Percentiles rank a stretch among this genome's conserved stretches.
These are phyloP conservation scores for Apodemia mormo DNA, from an alignment of 2,888 invertebrate species.

Conservation along the genomic window DNA sequence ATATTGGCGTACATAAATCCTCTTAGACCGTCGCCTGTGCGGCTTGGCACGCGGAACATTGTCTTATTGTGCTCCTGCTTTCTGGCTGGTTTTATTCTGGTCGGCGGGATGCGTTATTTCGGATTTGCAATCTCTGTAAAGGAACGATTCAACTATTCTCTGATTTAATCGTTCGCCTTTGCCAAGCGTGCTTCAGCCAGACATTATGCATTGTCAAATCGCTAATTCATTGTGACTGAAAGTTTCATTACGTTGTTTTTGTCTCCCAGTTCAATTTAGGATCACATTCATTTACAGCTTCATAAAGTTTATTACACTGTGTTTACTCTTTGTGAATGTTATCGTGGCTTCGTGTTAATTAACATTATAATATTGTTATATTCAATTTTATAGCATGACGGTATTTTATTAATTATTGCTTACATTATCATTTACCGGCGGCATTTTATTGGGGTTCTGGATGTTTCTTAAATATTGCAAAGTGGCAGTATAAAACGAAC, in stretches of 20 bases:
- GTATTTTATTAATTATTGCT: no score
- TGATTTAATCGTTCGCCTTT: slow-evolving; percentile 31
- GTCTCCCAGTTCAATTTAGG: slow-evolving; percentile 27
- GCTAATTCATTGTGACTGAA: slow-evolving; percentile 25
- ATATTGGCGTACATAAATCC: slow-evolving; percentile 65
- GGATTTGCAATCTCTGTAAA: slow-evolving; percentile 61
- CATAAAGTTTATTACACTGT: slow-evolving; percentile 8
- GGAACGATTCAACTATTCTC: slow-evolving; percentile 38
- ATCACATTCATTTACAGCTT: slow-evolving; percentile 24
- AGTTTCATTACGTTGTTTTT: slow-evolving; percentile 17
- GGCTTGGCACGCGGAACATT: slow-evolving; percentile 71
- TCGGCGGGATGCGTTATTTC: slow-evolving; percentile 65
- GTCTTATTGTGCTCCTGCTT: slow-evolving; percentile 66
- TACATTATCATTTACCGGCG: no score
- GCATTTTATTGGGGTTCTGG: no score
- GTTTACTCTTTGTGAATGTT: background rate
- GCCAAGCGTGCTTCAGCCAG: slow-evolving; percentile 18
- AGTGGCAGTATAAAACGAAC: no score
- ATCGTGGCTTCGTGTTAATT: background rate
- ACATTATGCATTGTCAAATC: slow-evolving; percentile 25
- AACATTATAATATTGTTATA: background rate
- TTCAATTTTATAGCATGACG: background rate
- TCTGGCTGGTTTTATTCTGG: slow-evolving; percentile 61
- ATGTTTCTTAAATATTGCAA: no score
- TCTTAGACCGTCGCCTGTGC: slow-evolving; percentile 54